Base-by-base conservation (phyloP, 2,797 vertebrate genomes). In the Cottoperca gobio region DNA sequence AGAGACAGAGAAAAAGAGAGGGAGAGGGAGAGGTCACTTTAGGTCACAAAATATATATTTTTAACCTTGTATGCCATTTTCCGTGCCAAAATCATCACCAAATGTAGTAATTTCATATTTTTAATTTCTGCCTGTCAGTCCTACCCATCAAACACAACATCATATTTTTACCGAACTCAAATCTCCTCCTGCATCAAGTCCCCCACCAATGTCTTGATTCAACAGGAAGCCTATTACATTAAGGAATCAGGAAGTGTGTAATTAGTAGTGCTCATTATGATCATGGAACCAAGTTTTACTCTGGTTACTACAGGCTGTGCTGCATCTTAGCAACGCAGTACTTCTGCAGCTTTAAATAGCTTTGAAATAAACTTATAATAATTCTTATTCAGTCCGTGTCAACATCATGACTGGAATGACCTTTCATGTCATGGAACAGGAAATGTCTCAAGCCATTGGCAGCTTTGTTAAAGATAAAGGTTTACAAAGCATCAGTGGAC, bases 151-250 rank as follows among this genome's bases (percentile, higher is more conserved):
- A 72, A 70, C 40, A 67, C 65, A 76, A 42, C n/a, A 53, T 24
- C 35, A 45, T 45, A 45, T 49, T 35, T 72, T 33, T 31, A 50
- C 42, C 3, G 6, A 75, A 63, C 57, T 60, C 49, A 21, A 76
- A 80, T 83, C 69, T 61, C 69, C 85, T 84, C 79, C 78, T 72
- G 62, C 53, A 58, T 65, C 48, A 59, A 58, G 59, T 68, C 50
- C 61, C 58, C 65, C 69, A 40, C 40, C 67, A 72, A 79, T 70
- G 52, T 64, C 61, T 74, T 72, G 64, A 90, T 86, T 85, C 60
- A 82, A 72, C 73, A 81, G 75, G 76, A 90, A 82, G 76, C 49
- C 55, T 21, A 78, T 88, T 73, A 76, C 86, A 82, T 83, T 65
- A 82, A 76, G 73, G 71, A 81, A 80, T 70, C 75, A 79, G 76